Base-by-base conservation (phyloP, 2,888 invertebrate species). In the Callinectes sapidus region DNA sequence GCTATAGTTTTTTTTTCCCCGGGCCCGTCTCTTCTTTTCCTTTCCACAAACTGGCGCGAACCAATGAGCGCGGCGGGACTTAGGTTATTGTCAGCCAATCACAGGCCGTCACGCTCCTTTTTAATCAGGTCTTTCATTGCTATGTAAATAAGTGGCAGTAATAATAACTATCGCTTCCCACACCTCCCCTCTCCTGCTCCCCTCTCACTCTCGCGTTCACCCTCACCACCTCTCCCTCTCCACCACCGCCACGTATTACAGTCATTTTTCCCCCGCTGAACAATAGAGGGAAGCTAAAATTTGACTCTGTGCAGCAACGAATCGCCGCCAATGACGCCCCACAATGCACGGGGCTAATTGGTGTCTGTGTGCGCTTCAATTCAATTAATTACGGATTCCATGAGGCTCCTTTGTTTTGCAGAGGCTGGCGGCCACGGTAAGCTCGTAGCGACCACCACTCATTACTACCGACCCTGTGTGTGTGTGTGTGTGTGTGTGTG, bases 381-480 rank as follows among this genome's bases (percentile, higher is more conserved):
- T 92, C 92, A 92, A 92, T 92, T 92, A 92, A 92, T 92, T 92
- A 92, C 86, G 92, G 92, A 90, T 92, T 92, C 71, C 48, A 42
- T 42, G 61, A 66, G 28, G 71, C 18, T 87, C 87, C 90, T 92
- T 92, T 66, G 87, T 88, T 88, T 48, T 55, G n/a, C 86, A 18
- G 16, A 42, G 61, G 55, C 42, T 87, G 42, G 81, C 61, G 61
- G 42, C 55, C 90, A 90, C 28, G 55, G 81, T 81, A 92, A 92
- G 92, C 92, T 86, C 90, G 71, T 87, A 54, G 92, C 90, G 90
- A 42, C 71, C n/a, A 42, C 55, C 77, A 42, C 61, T 92, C 89
- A 92, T 92, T 89, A 92, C 89, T 81, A 87, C 35, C 32, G 14
- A 28, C 32, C 81, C 81, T 35, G 81, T 35, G 32, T 35, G 32